phyloP scores from a whole-genome alignment of 23 tunicate species.

The Styela plicata region DNA sequence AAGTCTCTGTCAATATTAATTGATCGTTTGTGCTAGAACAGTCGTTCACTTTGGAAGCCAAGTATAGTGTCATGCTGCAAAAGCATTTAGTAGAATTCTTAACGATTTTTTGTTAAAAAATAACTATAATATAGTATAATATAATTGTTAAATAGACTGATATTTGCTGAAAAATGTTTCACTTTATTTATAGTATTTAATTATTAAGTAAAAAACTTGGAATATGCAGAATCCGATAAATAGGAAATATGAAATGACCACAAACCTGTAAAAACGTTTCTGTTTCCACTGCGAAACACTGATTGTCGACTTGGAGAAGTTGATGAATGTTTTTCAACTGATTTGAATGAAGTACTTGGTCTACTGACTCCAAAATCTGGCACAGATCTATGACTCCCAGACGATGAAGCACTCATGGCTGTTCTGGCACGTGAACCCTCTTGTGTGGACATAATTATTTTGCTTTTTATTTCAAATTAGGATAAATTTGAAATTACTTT shows the following conservation, averaged over 20 bases:
- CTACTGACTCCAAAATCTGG: slow-evolving; percentile 10
- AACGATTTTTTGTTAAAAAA: too few relatives aligned
- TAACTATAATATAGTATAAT: too few relatives aligned
- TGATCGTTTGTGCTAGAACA: too few relatives aligned
- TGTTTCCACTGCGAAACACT: not conserved
- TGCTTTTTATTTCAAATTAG: too few relatives aligned
- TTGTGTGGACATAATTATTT: not conserved
- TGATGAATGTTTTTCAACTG: slow-evolving; percentile 22
- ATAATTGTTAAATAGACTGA: too few relatives aligned
- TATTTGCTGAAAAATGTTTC: not conserved
- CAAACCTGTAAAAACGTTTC: slow-evolving; percentile 5
- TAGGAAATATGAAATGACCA: not conserved
- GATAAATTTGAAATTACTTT: too few relatives aligned
- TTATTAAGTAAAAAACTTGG: too few relatives aligned
- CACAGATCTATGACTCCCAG: slow-evolving; percentile 1
- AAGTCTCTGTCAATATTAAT: too few relatives aligned
- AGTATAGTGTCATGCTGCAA: too few relatives aligned
- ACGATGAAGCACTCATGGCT: slow-evolving; percentile 16
- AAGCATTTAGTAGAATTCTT: too few relatives aligned
- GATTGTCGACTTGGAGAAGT: slow-evolving; percentile 21
- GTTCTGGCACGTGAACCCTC: slow-evolving; percentile 1
- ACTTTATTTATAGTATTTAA: not conserved
- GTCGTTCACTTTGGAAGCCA: too few relatives aligned
- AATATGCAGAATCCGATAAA: too few relatives aligned
- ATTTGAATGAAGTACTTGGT: slow-evolving; percentile 21